A percentile compares a stretch with the other conserved stretches of the same genome.
Evolutionary conservation across 2,888 invertebrate species (phyloP).

Genomic region (Scelioninae gen. 1): DNA sequence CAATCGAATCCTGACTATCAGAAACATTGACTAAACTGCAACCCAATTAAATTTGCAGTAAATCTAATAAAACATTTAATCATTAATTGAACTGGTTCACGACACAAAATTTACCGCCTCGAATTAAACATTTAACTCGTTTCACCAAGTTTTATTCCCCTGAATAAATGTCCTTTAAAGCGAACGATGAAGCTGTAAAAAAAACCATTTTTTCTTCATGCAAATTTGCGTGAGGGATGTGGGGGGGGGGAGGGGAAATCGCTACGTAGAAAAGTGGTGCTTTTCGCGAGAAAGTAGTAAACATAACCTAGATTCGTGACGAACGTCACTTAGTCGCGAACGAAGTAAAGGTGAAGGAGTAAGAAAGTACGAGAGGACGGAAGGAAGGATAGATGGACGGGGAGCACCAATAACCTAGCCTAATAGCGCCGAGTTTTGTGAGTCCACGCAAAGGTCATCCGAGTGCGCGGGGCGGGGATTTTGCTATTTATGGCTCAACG

Average conservation of each 20-base stretch:
- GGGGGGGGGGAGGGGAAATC: no score
- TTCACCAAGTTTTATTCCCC: no score
- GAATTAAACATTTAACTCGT: no score
- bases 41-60: no score
- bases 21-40: no score
- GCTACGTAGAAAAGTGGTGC: conserved; percentile 33
- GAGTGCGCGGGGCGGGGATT: conserved; percentile 74
- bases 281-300: conserved; percentile 72
- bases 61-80: no score
- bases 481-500: conserved; percentile 78
- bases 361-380: conserved; percentile 3
- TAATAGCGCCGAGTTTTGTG: conserved; percentile 74
- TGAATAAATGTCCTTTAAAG: no score
- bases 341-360: conserved; percentile 3
- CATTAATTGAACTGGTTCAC: no score
- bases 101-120: no score
- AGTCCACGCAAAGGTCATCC: conserved; percentile 79
- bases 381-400: conserved; percentile 47
- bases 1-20: no score
- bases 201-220: no score
- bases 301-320: conserved; percentile 78
- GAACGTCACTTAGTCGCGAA: conserved; percentile 55
- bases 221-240: conserved; percentile 1
- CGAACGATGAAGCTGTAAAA: no score
- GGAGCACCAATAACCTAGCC: conserved; percentile 78